Base-by-base conservation (phyloP, 2,113 vertebrate species). In the Abramis brama region DNA sequence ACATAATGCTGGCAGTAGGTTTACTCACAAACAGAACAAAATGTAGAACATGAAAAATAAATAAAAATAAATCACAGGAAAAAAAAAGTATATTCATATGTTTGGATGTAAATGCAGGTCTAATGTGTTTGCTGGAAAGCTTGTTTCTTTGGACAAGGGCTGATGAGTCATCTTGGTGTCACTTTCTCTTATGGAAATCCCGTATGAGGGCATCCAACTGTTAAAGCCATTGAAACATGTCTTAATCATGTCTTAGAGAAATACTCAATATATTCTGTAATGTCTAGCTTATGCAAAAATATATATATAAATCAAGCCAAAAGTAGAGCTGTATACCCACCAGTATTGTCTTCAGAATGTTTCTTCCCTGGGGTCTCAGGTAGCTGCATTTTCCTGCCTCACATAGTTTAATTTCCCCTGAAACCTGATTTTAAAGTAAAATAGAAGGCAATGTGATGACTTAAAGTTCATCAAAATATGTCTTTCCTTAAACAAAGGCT, bases 141-240 rank as follows among this genome's bases (percentile, higher is more conserved):
- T 55, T 1, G 7, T 52, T 85, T 33, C 23, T 76, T 50, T 85
- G 82, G 81, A 91, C 23, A 47, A 86, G 27, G 17, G 50, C 82
- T 64, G 68, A 75, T 87, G 33, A 45, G 0, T 1, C 36, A 11
- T 4, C 2, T 2, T 39, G 25, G 83, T 47, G 36, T 95, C 92
- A 96, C 89, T 96, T 96, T 85, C 89, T 96, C 89, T 94, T 96
- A 89, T 96, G 94, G 55, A 95, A 94, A 82, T 95, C 94, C 86
- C 93, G 93, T 66, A 94, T 90, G 83, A 96, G 90, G 64, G 93
- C 90, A 71, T 96, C 94, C 77, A 95, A 70, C 96, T 96, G 91
- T 79, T 21, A 27, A 85, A 47, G 21, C 25, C 8, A 50, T 21
- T 19, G 6, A 57, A 57, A 57, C 19, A 62, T 25, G 33, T 23